A percentile compares a stretch with the other conserved stretches of the same genome.
phyloP scores from a whole-genome alignment of 2,113 vertebrate genomes.

The Phylloscopus trochilus region DNA sequence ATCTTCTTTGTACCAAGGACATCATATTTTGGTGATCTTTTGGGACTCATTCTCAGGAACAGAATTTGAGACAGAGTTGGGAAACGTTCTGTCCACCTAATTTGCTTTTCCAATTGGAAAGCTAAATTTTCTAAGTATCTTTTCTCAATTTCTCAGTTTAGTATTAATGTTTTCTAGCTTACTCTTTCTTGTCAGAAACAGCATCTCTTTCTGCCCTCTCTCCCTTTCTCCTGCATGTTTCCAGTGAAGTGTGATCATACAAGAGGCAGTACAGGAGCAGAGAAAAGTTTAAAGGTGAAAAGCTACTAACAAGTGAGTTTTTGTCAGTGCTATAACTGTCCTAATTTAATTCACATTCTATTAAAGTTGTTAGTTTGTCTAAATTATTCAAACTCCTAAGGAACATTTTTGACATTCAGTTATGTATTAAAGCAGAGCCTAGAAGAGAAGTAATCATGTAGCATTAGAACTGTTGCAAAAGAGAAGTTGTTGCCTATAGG shows the following conservation, averaged over 20 bases:
- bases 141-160: not conserved
- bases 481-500: not conserved
- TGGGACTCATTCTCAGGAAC: not conserved
- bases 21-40: not conserved
- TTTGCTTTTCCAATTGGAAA: not conserved
- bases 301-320: not conserved
- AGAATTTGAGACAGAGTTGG: not conserved
- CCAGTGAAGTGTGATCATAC: not conserved
- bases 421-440: not conserved
- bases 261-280: not conserved
- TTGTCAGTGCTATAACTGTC: not conserved
- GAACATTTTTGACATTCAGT: not conserved
- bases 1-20: not conserved
- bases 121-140: not conserved
- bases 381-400: not conserved
- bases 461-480: not conserved
- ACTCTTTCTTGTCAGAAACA: not conserved
- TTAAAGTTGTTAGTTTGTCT: not conserved
- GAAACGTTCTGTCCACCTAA: accelerated
- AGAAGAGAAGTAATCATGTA: not conserved
- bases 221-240: not conserved
- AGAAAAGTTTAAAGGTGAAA: not conserved
- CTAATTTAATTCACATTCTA: not conserved
- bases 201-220: not conserved
- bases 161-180: not conserved